phyloP scores from a whole-genome alignment of 1,140 invertebrate genomes.

The Caenorhabditis remanei region DNA sequence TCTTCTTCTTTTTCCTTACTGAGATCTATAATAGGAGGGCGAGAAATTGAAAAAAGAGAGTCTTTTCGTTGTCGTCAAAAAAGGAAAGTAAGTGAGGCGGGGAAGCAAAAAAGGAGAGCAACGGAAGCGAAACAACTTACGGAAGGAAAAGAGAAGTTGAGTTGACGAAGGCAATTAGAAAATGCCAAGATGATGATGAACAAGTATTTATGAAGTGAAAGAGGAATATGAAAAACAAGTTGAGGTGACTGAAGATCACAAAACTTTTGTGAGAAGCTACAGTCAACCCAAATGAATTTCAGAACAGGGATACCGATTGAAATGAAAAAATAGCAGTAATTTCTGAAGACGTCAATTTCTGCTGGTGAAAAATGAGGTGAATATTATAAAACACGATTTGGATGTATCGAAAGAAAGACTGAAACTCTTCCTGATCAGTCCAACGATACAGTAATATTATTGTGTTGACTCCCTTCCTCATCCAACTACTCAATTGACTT shows the following conservation, averaged over 20 bases:
- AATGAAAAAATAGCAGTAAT: too few species aligned
- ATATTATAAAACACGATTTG: too few species aligned
- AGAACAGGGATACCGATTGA: too few species aligned
- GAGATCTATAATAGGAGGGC: slow-evolving; percentile 44
- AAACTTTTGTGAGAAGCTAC: too few species aligned
- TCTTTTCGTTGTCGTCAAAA: slow-evolving; percentile 36
- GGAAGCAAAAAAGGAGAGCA: slow-evolving; percentile 31
- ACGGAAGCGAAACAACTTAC: slow-evolving; percentile 55
- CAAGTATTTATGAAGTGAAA: slow-evolving; percentile 2
- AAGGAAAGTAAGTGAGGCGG: slow-evolving; percentile 36
- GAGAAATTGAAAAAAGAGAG: slow-evolving; percentile 45
- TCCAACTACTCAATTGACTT: background rate
- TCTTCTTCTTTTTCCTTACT: background rate
- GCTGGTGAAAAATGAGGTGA: too few species aligned
- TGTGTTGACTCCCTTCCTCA: background rate
- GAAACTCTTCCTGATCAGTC: too few species aligned
- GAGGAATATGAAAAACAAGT: background rate
- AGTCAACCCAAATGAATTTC: too few species aligned
- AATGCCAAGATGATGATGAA: slow-evolving; percentile 8
- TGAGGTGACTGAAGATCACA: too few species aligned
- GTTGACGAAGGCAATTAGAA: slow-evolving; percentile 53
- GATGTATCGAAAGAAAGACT: too few species aligned
- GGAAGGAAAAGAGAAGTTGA: slow-evolving; percentile 50
- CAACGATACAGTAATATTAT: background rate
- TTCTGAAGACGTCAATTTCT: too few species aligned